A percentile compares a stretch with the other conserved stretches of the same genome.
Conservation (phyloP, 2,797 vertebrate genomes). For the Enteromius unitaeniatus region DNA sequence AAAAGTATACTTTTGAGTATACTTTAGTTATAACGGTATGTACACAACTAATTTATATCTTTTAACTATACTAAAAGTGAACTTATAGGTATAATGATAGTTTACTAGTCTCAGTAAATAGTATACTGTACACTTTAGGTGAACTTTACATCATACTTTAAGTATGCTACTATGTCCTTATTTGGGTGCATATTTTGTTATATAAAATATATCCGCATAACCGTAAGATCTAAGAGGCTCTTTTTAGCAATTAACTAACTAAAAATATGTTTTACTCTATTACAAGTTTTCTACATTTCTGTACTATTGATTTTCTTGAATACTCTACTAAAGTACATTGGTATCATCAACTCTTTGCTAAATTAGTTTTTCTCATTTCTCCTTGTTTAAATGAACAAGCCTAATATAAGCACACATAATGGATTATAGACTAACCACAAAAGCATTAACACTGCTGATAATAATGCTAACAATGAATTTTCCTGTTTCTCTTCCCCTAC, state of each 20-base stretch:
- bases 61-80: no score
- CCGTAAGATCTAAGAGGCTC: background rate
- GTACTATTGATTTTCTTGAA: background rate
- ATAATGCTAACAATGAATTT: background rate
- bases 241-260: background rate
- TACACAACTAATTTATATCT: no score
- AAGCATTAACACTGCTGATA: background rate
- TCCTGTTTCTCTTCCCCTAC: conserved; percentile 7
- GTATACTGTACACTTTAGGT: no score
- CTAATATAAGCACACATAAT: background rate
- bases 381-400: background rate
- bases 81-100: no score
- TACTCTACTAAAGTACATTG: background rate
- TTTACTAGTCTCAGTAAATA: no score
- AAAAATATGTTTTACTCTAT: background rate
- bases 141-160: no score
- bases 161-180: no score
- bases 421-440: background rate
- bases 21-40: no score
- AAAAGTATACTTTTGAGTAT: no score
- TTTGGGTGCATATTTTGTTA: no score
- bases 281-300: no score
- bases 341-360: background rate
- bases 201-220: background rate
- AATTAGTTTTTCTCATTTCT: background rate